phyloP scores from a whole-genome alignment of 1,140 invertebrate species.

The Eriosoma lanigerum region DNA sequence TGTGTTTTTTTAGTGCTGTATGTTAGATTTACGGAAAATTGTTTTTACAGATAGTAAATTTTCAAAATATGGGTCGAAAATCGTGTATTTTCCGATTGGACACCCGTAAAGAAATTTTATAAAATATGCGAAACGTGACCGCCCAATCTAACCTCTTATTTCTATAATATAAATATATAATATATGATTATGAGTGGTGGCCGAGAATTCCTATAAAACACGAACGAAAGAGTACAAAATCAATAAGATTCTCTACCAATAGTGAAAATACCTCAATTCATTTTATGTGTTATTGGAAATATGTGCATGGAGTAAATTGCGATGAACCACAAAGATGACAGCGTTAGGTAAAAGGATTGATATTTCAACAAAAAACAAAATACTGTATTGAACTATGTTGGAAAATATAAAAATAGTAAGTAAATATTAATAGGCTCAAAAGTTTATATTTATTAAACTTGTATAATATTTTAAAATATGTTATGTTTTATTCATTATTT shows the following conservation, averaged over 20 bases:
- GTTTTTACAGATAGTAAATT: background rate
- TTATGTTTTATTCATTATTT: too few species aligned
- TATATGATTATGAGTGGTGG: background rate
- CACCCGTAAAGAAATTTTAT: background rate
- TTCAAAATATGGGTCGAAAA: background rate
- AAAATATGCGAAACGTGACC: constrained; percentile 1
- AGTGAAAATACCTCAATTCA: background rate
- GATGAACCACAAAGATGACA: background rate
- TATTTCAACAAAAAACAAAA: background rate
- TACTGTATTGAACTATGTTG: too few species aligned
- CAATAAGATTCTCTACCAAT: constrained; percentile 4
- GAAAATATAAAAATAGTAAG: too few species aligned
- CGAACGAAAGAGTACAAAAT: background rate
- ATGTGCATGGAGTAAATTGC: background rate
- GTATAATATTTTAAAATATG: too few species aligned
- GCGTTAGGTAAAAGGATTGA: background rate
- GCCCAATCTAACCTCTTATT: too few species aligned
- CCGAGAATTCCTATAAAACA: background rate
- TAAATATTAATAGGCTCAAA: too few species aligned
- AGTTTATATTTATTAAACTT: too few species aligned
- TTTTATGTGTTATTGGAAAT: background rate
- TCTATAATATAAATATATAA: background rate
- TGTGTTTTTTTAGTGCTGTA: too few species aligned
- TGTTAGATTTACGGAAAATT: too few species aligned
- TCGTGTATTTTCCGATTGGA: background rate